Base-by-base conservation (phyloP, 2,888 invertebrate genomes). In the Agriotes lineatus region DNA sequence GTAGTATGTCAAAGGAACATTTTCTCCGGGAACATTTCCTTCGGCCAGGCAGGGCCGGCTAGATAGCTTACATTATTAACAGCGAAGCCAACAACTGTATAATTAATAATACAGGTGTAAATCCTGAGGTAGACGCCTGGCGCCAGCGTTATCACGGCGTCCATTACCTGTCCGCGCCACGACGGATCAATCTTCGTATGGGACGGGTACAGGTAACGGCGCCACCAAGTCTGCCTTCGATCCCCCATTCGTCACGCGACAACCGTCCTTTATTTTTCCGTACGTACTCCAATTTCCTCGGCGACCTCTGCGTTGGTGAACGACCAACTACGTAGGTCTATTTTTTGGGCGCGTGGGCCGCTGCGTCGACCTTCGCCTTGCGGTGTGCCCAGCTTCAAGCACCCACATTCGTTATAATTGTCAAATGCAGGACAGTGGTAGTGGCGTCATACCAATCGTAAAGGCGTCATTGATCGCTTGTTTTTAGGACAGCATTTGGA, bases 151-250 rank as follows among this genome's bases (percentile, higher is more conserved):
- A 77, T 77, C 76, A 76, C 72, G 71, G 61, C 71, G 63, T 73
- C 71, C 72, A 76, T 77, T 76, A 76, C 73, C 75, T 75, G 78
- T 76, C 72, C 74, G 73, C 71, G 73, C 59, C 71, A 70, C 60
- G 63, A 66, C 69, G 75, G 75, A 76, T 75, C 75, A 75, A 76
- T 75, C 75, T 69, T 69, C 65, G 68, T 71, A 69, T 69, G 60
- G 62, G 72, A 59, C 65, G 69, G 50, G 62, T 67, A 66, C 63
- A 70, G 70, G 67, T 66, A 58, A 50, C 66, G 78, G 77, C 78
- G 79, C 79, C 78, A 68, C 63, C 60, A 73, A 75, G 78, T 78
- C 78, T 78, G 77, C 70, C 76, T 79, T 78, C 78, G 78, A 78
- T 77, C 79, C 72, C 67, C 60, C 70, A 67, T 70, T 67, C 63